Conservation (phyloP, 2,113 vertebrate genomes). For the Penelope pileata region DNA sequence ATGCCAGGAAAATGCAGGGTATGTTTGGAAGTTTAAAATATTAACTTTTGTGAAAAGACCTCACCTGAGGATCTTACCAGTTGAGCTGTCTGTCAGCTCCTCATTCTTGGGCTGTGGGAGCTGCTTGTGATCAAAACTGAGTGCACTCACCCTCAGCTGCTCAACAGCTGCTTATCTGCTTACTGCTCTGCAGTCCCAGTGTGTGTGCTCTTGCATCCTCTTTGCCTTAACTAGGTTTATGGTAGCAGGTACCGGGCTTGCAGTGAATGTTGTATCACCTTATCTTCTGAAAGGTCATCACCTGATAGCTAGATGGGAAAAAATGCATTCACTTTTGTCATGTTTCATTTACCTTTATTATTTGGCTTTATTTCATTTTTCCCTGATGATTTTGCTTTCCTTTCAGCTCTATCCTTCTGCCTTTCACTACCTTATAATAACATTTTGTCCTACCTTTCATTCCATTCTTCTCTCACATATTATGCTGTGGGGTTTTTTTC, state of each 20-base stretch:
- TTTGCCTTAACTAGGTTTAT: neutral
- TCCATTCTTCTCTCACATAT: fast-evolving
- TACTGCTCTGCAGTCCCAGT: neutral
- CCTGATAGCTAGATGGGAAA: neutral
- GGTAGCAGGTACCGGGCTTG: neutral
- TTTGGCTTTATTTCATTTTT: neutral
- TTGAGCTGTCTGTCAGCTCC: neutral
- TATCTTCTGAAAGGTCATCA: neutral
- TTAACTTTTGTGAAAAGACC: fast-evolving
- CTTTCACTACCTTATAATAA: neutral
- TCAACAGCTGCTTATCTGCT: neutral
- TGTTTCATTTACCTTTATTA: neutral
- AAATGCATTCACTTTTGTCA: neutral
- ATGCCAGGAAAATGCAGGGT: neutral
- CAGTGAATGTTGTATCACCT: neutral
- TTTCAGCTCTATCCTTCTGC: neutral
- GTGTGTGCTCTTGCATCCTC: neutral
- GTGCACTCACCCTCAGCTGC: neutral
- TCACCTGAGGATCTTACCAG: neutral
- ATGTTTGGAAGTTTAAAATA: neutral
- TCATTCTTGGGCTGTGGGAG: neutral
- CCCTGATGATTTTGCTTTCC: neutral
- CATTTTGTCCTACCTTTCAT: neutral
- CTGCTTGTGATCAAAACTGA: neutral
- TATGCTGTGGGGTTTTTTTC: neutral